Conservation (phyloP, 2,888 invertebrate species). For the Nemoura dubitans region DNA sequence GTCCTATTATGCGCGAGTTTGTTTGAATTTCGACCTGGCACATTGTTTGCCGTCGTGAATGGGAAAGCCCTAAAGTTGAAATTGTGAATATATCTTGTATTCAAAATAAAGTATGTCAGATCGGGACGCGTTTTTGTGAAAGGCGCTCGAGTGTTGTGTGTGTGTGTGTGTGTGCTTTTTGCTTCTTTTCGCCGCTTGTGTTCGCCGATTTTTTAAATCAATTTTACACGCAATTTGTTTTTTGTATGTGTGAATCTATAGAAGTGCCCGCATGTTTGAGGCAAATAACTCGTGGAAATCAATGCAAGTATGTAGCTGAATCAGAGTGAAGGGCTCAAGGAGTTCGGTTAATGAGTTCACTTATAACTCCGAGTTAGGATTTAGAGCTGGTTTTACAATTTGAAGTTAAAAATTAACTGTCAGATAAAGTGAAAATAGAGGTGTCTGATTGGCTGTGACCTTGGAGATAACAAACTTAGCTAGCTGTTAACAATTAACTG, state of each 20-base stretch:
- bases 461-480: too few relatives aligned
- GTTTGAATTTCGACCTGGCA: constrained; percentile 5
- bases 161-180: not conserved
- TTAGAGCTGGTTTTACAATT: too few relatives aligned
- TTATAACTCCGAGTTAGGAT: too few relatives aligned
- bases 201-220: not conserved
- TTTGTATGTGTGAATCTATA: not conserved
- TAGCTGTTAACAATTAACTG: too few relatives aligned
- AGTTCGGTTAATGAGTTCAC: too few relatives aligned
- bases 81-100: constrained; percentile 31
- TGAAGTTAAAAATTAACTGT: too few relatives aligned
- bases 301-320: too few relatives aligned
- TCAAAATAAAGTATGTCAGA: not conserved
- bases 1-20: not conserved
- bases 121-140: not conserved
- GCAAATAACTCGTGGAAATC: not conserved
- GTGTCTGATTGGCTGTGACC: too few relatives aligned
- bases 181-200: not conserved
- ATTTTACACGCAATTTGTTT: constrained; percentile 25
- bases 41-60: not conserved
- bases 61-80: not conserved
- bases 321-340: too few relatives aligned
- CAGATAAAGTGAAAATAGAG: too few relatives aligned
- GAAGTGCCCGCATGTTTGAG: not conserved
- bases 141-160: not conserved